Base-by-base conservation (phyloP, 2,113 vertebrate species). In the Leuciscus idus region DNA sequence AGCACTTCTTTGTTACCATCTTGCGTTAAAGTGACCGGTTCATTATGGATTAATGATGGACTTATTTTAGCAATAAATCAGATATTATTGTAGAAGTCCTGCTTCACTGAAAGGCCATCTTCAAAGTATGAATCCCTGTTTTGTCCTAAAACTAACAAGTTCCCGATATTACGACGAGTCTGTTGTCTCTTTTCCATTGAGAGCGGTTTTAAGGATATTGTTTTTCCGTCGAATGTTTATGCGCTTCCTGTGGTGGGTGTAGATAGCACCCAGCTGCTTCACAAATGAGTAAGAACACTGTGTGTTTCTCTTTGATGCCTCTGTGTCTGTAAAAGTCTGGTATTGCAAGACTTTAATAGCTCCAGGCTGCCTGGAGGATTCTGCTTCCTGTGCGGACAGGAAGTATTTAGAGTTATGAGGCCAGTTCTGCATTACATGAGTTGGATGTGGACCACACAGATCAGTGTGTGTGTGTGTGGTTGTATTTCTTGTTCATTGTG, bases 381-480 rank as follows among this genome's bases (percentile, higher is more conserved):
- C 59, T 48, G 79, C 79, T 81, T 81, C 79, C 79, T 81, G 79
- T 81, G 59, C 59, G 39, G 36, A 81, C 79, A 66, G 79, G 79
- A 81, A 81, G 79, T 81, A 28, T 81, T 81, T 81, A 66, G 36
- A 64, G 59, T 64, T 81, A 81, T 46, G 39, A 81, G 57, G 21
- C 77, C 57, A 62, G 77, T 26, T 59, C 77, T 62, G 36, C 30
- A 19, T 61, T 80, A 28, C 36, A 62, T 80, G 78, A 80, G 78
- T 46, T 62, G 57, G 55, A 80, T 13, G 36, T 13, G 8, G 79
- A 81, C 79, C 79, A 81, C 57, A 81, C 78, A 64, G 77, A 79
- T 79, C 77, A n/a, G 73, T 10, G 23, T 36, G 50, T 33, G 30
- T 33, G 33, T 33, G 33, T 33, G 30, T 30, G 30, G 19, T 15